phyloP scores from a whole-genome alignment of 2,888 invertebrate species.

The Calameuta filiformis region DNA sequence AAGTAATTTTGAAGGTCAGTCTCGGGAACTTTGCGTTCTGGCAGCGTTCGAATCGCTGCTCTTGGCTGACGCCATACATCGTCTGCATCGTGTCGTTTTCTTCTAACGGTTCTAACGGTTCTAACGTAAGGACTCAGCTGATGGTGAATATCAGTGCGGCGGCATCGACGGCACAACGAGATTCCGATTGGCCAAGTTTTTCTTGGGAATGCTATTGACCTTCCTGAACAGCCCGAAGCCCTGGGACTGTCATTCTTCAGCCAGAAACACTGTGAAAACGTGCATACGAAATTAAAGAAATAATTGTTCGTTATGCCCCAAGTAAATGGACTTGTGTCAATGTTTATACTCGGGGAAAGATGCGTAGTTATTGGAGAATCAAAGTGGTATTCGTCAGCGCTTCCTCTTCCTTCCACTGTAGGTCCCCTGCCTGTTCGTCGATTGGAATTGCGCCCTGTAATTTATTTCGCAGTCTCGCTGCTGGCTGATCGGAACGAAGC shows the following conservation, averaged over 20 bases:
- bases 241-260: background rate
- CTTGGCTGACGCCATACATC: background rate
- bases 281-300: background rate
- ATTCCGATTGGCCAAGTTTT: background rate
- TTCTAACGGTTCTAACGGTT: background rate
- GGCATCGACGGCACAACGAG: background rate
- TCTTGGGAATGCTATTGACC: background rate
- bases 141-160: background rate
- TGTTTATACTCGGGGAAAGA: background rate
- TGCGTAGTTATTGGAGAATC: background rate
- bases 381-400: slow-evolving; percentile 18
- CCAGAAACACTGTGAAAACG: background rate
- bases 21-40: background rate
- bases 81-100: background rate
- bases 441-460: slow-evolving; percentile 36
- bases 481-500: slow-evolving; percentile 39
- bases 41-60: background rate
- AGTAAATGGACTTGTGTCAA: background rate
- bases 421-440: slow-evolving; percentile 24
- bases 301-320: background rate
- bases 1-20: background rate
- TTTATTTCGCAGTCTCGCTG: slow-evolving; percentile 41
- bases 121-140: background rate
- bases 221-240: background rate
- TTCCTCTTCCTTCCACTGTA: slow-evolving; percentile 34